Conservation (phyloP, 1,140 invertebrate genomes). For the Dreissena polymorpha region DNA sequence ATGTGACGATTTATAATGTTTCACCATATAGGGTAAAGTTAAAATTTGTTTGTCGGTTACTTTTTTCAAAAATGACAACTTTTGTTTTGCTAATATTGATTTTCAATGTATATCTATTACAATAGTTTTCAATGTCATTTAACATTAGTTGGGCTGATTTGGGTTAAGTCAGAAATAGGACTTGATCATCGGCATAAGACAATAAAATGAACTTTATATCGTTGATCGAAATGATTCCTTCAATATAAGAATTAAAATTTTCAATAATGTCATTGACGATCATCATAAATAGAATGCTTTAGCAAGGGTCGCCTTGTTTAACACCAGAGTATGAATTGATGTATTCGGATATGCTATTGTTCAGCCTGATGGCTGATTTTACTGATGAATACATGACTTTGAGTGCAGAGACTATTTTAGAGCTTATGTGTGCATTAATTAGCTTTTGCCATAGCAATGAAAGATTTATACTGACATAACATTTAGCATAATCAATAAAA, state of each 20-base stretch:
- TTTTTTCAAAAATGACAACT: background rate
- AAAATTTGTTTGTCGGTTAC: background rate
- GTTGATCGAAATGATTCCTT: background rate
- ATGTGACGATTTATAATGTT: background rate
- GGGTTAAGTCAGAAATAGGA: background rate
- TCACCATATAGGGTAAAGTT: background rate
- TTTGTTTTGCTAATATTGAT: conserved; percentile 15
- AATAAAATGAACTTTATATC: conserved; percentile 5
- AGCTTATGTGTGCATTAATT: too few species aligned
- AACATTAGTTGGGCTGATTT: background rate
- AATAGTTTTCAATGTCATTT: conserved; percentile 6
- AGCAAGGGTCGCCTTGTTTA: conserved; percentile 33
- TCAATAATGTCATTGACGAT: conserved; percentile 23
- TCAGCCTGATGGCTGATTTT: background rate
- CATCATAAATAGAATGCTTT: conserved; percentile 12
- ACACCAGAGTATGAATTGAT: background rate
- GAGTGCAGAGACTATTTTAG: background rate
- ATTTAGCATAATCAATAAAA: too few species aligned
- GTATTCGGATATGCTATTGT: background rate
- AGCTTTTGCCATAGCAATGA: too few species aligned
- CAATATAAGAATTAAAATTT: conserved; percentile 20
- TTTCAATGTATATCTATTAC: conserved; percentile 5
- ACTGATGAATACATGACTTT: conserved; percentile 4
- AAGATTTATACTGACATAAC: too few species aligned
- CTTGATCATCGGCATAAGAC: conserved; percentile 20